phyloP scores from a whole-genome alignment of 1,140 invertebrate genomes.

The Caenorhabditis briggsae region DNA sequence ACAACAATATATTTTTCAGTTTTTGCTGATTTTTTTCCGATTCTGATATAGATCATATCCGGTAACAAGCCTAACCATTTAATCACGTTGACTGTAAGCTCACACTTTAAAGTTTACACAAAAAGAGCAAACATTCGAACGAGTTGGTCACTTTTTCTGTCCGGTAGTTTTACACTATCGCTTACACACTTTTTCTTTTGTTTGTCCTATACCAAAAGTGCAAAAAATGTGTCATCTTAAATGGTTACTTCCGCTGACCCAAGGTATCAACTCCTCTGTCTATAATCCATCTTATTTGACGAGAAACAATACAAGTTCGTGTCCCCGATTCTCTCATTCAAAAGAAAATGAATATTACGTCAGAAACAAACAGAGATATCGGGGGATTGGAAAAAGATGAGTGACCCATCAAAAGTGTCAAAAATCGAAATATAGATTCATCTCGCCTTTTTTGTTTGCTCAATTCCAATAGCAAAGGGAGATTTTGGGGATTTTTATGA shows the following conservation, averaged over 20 bases:
- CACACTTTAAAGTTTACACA: neutral
- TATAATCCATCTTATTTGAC: neutral
- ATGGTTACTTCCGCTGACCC: neutral
- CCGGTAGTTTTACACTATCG: conserved; percentile 27
- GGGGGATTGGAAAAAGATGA: neutral
- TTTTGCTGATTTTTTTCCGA: neutral
- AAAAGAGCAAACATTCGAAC: neutral
- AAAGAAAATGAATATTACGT: conserved; percentile 41
- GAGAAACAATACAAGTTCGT: conserved; percentile 45
- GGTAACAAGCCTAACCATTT: too few relatives aligned
- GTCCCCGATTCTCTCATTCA: neutral
- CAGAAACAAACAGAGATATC: conserved; percentile 46
- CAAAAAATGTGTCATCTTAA: conserved; percentile 22
- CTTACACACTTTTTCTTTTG: conserved; percentile 6
- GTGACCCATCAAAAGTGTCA: conserved; percentile 55
- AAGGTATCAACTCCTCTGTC: neutral
- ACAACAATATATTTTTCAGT: neutral
- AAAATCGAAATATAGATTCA: conserved; percentile 31
- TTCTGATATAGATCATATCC: too few relatives aligned
- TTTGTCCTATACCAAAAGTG: conserved; percentile 29
- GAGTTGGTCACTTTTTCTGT: neutral
- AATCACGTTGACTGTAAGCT: too few relatives aligned
- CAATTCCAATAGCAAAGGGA: neutral
- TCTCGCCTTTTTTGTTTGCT: neutral
- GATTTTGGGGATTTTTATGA: neutral